Evolutionary conservation across 2,888 invertebrate species (phyloP).

Genomic region (Nowickia ferox): DNA sequence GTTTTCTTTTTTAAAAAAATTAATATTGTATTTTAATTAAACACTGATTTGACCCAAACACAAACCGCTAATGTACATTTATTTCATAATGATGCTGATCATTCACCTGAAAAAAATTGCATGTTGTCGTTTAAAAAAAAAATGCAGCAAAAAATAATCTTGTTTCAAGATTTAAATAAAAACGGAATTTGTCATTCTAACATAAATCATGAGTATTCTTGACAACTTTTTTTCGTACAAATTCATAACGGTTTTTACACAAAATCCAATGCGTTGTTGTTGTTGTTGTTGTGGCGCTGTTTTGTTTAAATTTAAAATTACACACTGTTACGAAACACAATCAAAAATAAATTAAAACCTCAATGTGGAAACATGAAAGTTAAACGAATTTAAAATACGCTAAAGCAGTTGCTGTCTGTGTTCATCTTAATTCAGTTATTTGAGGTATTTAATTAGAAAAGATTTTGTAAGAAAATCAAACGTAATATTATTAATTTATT

Average conservation of each 20-base stretch:
- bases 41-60: constrained; percentile 23
- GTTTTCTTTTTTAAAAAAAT: neutral
- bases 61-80: constrained; percentile 27
- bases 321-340: constrained; percentile 51
- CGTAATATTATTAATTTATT: too few species aligned
- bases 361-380: neutral
- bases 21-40: constrained; percentile 14
- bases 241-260: constrained; percentile 65
- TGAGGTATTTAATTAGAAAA: too few species aligned
- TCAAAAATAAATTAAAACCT: neutral
- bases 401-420: neutral
- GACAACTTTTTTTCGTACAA: constrained; percentile 16
- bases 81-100: constrained; percentile 35
- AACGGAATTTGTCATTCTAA: constrained; percentile 64
- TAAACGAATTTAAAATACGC: neutral
- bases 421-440: too few species aligned
- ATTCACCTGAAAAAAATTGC: constrained; percentile 17
- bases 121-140: neutral
- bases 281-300: constrained; percentile 32
- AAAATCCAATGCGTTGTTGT: neutral
- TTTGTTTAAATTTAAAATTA: constrained; percentile 56
- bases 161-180: constrained; percentile 54
- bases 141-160: constrained; percentile 34
- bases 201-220: constrained; percentile 52
- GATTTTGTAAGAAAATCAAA: too few species aligned